phyloP scores from a whole-genome alignment of 1,140 invertebrate genomes.

The Eulimnadia texana region DNA sequence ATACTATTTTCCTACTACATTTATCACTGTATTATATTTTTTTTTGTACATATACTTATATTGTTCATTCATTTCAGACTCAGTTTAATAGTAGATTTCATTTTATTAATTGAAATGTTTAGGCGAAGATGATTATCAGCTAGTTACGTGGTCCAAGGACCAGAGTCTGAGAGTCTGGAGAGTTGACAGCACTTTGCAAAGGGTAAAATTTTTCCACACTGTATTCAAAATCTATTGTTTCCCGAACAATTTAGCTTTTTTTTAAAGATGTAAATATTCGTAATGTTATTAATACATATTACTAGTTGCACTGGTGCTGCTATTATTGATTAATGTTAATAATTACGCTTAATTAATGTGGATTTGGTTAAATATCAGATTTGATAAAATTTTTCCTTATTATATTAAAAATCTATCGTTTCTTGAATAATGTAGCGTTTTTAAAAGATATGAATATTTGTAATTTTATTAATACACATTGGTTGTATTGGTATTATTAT shows the following conservation, averaged over 20 bases:
- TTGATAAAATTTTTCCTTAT: conserved; percentile 25
- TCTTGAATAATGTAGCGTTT: neutral
- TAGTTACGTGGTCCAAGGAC: conserved; percentile 93
- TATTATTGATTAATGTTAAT: too few relatives aligned
- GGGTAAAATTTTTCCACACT: conserved; percentile 30
- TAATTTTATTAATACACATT: neutral
- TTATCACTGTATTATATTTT: too few relatives aligned
- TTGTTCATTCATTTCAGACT: too few relatives aligned
- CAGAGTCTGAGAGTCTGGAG: conserved; percentile 80
- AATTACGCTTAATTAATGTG: too few relatives aligned
- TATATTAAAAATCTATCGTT: neutral
- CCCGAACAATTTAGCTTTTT: neutral
- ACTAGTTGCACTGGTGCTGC: too few relatives aligned
- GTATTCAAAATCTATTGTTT: neutral
- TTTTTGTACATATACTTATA: too few relatives aligned
- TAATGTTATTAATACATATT: too few relatives aligned
- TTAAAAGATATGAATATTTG: too few relatives aligned
- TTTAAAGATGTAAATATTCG: too few relatives aligned
- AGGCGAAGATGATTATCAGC: conserved; percentile 55
- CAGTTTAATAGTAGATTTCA: conserved; percentile 10
- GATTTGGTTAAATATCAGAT: too few relatives aligned
- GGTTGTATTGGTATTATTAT: neutral
- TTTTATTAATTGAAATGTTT: conserved; percentile 16
- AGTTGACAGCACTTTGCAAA: conserved; percentile 67
- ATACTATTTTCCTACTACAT: too few relatives aligned